Evolutionary conservation across 92 coral and sea anemone genomes (phyloP), one percentile per base, ranked within the genome.

Genomic region (Zoanthus solanderi): DNA sequence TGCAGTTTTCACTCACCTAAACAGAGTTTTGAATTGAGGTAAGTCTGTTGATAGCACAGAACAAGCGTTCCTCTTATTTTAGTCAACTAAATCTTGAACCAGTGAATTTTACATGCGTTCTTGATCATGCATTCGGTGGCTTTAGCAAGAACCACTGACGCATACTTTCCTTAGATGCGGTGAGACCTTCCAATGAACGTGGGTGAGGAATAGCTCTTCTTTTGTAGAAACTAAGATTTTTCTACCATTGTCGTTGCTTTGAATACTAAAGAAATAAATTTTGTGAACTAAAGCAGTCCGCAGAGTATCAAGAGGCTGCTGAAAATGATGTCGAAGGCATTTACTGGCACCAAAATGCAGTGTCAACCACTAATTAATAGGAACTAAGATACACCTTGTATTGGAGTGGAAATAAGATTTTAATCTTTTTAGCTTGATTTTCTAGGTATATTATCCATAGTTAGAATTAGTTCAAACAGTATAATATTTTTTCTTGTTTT

Each of bases 71-170:
- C 23, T 44, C 29, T 23, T 30, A 32, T 3, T 29, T 81, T 46
- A 46, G 9, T 46, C 30, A 67, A 67, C 75, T 81, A 34, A 14
- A 65, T 6, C 85, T 44, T 28, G 23, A 48, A 46, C 42, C 85
- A 81, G 60, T 81, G 85, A 44, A 44, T 81, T 81, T 79, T 13
- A 18, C 66, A 81, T 66, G 85, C 75, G 5, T 23, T 23, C 85
- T 29, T 81, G 57, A 58, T 30, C 85, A 81, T 81, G 85, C 85
- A 81, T 81, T 53, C 57, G 57, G 69, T 81, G 58, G 73, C 44
- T 45, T 46, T 14, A 54, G 31, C 46, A 10, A 69, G 75, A 46
- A 31, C 32, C 85, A 81, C 30, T 66, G 85, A 52, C 75, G 75
- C 76, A 81, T 81, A 57, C 46, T 58, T 46, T 30, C 16, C 37